phyloP scores from a whole-genome alignment of 2,888 invertebrate species.

The Neoitamus cyanurus region DNA sequence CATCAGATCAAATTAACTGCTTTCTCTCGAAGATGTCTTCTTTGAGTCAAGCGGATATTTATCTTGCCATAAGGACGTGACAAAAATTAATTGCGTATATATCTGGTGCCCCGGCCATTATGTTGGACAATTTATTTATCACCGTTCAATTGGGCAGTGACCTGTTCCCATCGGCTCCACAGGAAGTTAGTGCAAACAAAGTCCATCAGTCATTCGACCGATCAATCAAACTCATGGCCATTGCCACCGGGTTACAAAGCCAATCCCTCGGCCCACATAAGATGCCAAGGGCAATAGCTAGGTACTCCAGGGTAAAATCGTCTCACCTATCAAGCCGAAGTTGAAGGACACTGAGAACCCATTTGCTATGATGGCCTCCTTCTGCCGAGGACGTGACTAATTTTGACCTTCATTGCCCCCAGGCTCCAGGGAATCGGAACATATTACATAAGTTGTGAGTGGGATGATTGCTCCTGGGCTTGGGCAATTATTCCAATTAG shows the following conservation, averaged over 20 bases:
- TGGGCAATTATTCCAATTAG: neutral
- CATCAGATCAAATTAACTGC: neutral
- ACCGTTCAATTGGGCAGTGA: neutral
- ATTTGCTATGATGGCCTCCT: neutral
- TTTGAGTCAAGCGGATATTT: neutral
- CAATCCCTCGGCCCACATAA: neutral
- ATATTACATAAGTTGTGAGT: neutral
- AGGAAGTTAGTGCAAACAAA: neutral
- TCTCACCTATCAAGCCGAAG: neutral
- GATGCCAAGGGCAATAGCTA: neutral
- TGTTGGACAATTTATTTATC: neutral
- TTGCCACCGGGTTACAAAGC: neutral
- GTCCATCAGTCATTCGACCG: neutral
- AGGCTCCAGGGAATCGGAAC: neutral
- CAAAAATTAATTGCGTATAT: neutral
- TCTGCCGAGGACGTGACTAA: neutral
- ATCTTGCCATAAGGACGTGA: neutral
- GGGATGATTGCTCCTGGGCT: neutral
- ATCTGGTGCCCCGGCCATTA: neutral
- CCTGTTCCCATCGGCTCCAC: neutral
- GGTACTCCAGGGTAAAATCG: neutral
- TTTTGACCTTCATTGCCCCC: neutral
- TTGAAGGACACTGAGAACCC: neutral
- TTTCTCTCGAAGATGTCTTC: neutral
- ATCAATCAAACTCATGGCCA: neutral